Conservation (phyloP, 2,888 invertebrate species). For the Caenorhabditis becei region DNA sequence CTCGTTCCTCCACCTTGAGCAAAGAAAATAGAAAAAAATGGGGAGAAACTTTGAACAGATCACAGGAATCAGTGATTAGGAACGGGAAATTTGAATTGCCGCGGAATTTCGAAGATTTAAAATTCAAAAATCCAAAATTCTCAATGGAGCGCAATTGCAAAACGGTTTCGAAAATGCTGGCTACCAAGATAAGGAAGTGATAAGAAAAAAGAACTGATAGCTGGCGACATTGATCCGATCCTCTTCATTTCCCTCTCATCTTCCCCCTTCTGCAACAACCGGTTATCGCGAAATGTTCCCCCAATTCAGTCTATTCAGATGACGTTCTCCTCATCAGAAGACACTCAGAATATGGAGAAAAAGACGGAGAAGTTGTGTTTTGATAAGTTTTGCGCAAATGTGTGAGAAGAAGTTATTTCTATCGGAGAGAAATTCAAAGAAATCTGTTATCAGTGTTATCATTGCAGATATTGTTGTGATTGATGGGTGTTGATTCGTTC, state of each 20-base stretch:
- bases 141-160: too few relatives aligned
- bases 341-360: background rate
- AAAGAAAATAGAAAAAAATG: background rate
- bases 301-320: background rate
- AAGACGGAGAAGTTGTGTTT: conserved; percentile 7
- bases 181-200: too few relatives aligned
- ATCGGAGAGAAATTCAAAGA: background rate
- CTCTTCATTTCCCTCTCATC: background rate
- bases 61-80: background rate
- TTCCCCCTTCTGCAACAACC: background rate
- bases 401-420: background rate
- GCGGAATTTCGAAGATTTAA: too few relatives aligned
- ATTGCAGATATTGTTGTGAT: background rate
- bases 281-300: background rate
- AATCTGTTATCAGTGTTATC: conserved; percentile 8
- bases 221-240: conserved; percentile 1
- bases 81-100: too few relatives aligned
- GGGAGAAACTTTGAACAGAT: background rate
- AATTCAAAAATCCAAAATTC: too few relatives aligned
- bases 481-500: background rate
- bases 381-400: background rate
- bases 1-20: conserved; percentile 3
- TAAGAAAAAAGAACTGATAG: conserved; percentile 2
- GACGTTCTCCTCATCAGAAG: background rate
- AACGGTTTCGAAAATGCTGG: too few relatives aligned